A percentile compares a stretch with the other conserved stretches of the same genome.
Conservation (phyloP, 1,140 invertebrate species). For the Trichonephila inaurata region DNA sequence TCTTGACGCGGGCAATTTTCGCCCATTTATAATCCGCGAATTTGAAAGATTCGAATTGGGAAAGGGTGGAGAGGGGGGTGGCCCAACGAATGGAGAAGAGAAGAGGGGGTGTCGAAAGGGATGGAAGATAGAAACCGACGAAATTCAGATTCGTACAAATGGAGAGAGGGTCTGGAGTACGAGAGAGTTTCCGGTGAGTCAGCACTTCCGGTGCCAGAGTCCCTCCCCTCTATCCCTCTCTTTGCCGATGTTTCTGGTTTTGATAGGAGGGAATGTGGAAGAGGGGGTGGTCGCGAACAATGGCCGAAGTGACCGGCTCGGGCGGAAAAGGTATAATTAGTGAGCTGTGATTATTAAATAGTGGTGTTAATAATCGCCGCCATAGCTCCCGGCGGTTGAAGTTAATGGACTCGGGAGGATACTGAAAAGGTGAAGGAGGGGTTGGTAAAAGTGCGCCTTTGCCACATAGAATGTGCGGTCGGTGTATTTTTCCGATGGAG, state of each 20-base stretch:
- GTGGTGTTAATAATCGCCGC: slow-evolving; percentile 49
- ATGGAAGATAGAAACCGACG: slow-evolving; percentile 11
- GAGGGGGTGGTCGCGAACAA: background rate
- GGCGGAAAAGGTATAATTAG: slow-evolving; percentile 52
- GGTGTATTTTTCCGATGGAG: background rate
- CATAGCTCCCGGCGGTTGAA: slow-evolving; percentile 11
- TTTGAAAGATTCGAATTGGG: slow-evolving; percentile 40
- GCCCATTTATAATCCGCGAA: slow-evolving; percentile 1
- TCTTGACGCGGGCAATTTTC: background rate
- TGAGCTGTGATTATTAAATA: slow-evolving; percentile 59
- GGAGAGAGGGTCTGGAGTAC: slow-evolving; percentile 37
- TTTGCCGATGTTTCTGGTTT: slow-evolving; percentile 23
- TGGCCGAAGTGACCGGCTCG: slow-evolving; percentile 6
- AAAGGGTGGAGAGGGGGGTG: background rate
- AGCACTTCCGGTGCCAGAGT: slow-evolving; percentile 51
- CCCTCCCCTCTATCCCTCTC: background rate
- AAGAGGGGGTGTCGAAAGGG: background rate
- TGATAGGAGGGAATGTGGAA: background rate
- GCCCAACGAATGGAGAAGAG: background rate
- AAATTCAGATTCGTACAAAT: slow-evolving; percentile 37
- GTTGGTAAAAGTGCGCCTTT: background rate
- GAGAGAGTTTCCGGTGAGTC: slow-evolving; percentile 58
- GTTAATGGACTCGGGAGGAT: slow-evolving; percentile 51
- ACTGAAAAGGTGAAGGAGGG: slow-evolving; percentile 21
- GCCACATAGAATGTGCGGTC: background rate